Percentiles rank a stretch among this genome's conserved stretches.
phyloP scores from a whole-genome alignment of 2,797 vertebrate genomes.

The Gymnodraco acuticeps region DNA sequence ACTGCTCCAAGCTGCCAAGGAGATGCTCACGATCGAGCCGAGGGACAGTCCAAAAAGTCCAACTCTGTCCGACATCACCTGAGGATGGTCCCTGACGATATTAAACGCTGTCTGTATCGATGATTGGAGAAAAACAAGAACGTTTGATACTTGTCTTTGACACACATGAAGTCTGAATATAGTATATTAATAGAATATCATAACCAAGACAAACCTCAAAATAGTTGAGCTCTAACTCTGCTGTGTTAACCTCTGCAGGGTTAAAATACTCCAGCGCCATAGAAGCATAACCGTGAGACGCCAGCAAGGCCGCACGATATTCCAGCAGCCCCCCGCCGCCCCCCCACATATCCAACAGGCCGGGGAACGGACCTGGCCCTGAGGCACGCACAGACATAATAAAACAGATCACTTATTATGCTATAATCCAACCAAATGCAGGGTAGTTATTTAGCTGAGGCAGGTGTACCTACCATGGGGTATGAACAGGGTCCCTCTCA shows the following conservation, averaged over 20 bases:
- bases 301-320: conserved; percentile 74
- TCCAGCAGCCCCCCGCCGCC: conserved; percentile 74
- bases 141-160: too few species aligned
- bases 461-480: conserved; percentile 67
- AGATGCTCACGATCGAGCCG: conserved; percentile 52
- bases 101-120: conserved; percentile 72
- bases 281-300: conserved; percentile 69
- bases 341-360: conserved; percentile 78
- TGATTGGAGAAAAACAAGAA: too few species aligned
- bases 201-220: conserved; percentile 63
- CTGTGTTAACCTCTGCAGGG: not conserved
- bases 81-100: conserved; percentile 75
- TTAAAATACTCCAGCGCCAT: conserved; percentile 66
- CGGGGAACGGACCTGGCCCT: conserved; percentile 80
- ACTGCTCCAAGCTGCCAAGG: conserved; percentile 57
- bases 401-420: not conserved
- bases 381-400: not conserved
- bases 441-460: not conserved
- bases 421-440: too few species aligned
- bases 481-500: conserved; percentile 74
- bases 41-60: conserved; percentile 79
- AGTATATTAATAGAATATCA: not conserved
- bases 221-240: not conserved
- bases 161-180: too few species aligned
- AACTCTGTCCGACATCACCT: conserved; percentile 67